Percentiles rank a stretch among this genome's conserved stretches.
Evolutionary conservation across 2,797 vertebrate genomes (phyloP).

Genomic region (Myripristis jacobus): DNA sequence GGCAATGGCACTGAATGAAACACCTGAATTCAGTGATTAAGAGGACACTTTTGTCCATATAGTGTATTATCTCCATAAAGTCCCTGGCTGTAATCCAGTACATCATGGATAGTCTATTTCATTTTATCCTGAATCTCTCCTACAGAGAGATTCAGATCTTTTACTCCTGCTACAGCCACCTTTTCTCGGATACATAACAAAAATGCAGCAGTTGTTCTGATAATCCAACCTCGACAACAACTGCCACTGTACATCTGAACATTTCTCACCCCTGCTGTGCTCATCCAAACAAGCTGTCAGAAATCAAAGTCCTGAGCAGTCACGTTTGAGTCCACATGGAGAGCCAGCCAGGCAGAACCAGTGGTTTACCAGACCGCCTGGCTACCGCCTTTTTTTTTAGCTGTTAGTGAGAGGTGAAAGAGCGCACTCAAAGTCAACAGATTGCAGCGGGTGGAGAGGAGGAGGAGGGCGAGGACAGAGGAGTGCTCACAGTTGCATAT

Average conservation of each 20-base stretch:
- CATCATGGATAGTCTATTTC: no score
- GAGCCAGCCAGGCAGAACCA: constrained; percentile 52
- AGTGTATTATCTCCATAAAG: no score
- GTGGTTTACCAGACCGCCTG: constrained; percentile 23
- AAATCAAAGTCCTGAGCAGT: constrained; percentile 12
- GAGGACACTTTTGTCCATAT: no score
- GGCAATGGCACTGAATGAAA: no score
- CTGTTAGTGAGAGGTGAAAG: constrained; percentile 63
- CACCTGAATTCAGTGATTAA: no score
- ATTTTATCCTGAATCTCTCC: no score
- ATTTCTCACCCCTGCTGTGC: constrained; percentile 30
- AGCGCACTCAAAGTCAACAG: constrained; percentile 55
- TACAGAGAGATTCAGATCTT: no score
- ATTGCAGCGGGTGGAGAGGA: constrained; percentile 62
- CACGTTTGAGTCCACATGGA: constrained; percentile 30
- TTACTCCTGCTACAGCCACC: no score
- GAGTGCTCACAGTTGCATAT: constrained; percentile 55
- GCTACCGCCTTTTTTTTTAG: constrained; percentile 8
- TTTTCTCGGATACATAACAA: not conserved
- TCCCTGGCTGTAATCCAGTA: no score
- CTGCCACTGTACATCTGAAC: constrained; percentile 15
- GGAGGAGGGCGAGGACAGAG: constrained; percentile 40
- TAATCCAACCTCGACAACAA: no score
- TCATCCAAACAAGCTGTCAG: constrained; percentile 28
- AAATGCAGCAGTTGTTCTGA: not conserved